Percentiles rank a stretch among this genome's conserved stretches.
These are phyloP conservation scores for Euspilapteryx auroguttella DNA, from an alignment of 2,888 invertebrate species.

Conservation along the genomic window DNA sequence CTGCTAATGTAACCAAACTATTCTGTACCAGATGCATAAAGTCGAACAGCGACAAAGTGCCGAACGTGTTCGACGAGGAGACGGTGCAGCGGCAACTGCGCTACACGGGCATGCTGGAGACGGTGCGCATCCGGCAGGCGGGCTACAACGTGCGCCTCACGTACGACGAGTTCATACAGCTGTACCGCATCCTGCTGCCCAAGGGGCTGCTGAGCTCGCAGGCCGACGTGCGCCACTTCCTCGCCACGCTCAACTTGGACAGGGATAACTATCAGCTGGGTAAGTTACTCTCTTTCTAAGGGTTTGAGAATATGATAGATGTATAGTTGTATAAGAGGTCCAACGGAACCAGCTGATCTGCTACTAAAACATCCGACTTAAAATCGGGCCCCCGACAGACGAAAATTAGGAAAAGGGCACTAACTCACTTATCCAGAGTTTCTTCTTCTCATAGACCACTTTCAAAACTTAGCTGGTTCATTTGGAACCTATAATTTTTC, in stretches of 20 bases:
- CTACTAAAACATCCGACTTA: too few relatives aligned
- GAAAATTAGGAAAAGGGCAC: too few relatives aligned
- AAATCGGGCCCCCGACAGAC: too few relatives aligned
- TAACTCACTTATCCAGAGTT: too few relatives aligned
- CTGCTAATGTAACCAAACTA: too few relatives aligned
- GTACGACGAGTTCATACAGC: conserved; percentile 92
- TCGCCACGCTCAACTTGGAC: conserved; percentile 81
- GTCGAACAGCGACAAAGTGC: conserved; percentile 90
- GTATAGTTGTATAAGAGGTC: too few relatives aligned
- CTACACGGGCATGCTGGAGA: conserved; percentile 97
- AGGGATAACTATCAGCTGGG: conserved; percentile 89
- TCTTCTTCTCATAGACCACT: too few relatives aligned
- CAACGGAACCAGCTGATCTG: too few relatives aligned
- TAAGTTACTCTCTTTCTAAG: conserved; percentile 14
- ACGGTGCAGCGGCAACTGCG: conserved; percentile 85
- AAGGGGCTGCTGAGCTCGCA: conserved; percentile 86
- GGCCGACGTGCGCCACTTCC: conserved; percentile 81
- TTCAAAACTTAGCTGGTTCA: too few relatives aligned
- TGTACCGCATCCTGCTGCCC: conserved; percentile 88
- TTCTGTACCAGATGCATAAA: conserved; percentile 79
- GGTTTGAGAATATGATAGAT: not conserved
- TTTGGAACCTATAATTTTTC: too few relatives aligned
- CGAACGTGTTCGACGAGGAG: conserved; percentile 91
- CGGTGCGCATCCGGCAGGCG: conserved; percentile 90
- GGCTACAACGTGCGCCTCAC: conserved; percentile 93